These are phyloP conservation scores for Metallyticus violacea DNA, from an alignment of 2,888 invertebrate genomes.

Conservation along the genomic window DNA sequence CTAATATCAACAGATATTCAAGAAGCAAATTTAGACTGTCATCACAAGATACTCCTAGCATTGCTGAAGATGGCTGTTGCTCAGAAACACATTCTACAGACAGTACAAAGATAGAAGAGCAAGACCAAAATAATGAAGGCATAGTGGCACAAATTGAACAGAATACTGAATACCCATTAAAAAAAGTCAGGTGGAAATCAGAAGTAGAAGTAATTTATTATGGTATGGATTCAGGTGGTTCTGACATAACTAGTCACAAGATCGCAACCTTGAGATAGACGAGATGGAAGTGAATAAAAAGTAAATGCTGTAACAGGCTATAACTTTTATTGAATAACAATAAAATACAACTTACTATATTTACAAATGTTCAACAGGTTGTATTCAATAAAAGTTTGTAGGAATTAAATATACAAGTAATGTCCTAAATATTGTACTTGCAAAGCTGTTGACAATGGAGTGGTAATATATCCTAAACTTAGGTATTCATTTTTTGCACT, in stretches of 20 bases:
- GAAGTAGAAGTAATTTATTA: slow-evolving; percentile 63
- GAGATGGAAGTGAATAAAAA: neutral
- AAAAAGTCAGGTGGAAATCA: slow-evolving; percentile 46
- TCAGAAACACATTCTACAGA: too few relatives aligned
- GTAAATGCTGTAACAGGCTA: neutral
- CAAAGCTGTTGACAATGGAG: too few relatives aligned
- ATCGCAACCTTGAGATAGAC: neutral
- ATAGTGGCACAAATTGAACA: neutral
- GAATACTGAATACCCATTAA: neutral
- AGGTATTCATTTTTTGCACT: too few relatives aligned
- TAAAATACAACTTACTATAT: neutral
- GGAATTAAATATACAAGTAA: neutral
- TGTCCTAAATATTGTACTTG: too few relatives aligned
- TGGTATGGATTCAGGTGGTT: slow-evolving; percentile 52
- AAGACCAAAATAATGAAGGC: neutral
- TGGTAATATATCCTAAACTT: too few relatives aligned
- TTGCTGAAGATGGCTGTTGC: too few relatives aligned
- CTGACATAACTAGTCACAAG: neutral
- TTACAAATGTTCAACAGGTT: neutral
- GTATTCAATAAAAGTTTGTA: neutral
- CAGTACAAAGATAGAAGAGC: too few relatives aligned
- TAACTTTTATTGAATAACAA: neutral
- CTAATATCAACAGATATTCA: neutral
- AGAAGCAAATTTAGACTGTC: neutral
- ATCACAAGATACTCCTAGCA: neutral